Base-by-base conservation (phyloP, 2,797 vertebrate species). In the Melanotaenia maccullochi region DNA sequence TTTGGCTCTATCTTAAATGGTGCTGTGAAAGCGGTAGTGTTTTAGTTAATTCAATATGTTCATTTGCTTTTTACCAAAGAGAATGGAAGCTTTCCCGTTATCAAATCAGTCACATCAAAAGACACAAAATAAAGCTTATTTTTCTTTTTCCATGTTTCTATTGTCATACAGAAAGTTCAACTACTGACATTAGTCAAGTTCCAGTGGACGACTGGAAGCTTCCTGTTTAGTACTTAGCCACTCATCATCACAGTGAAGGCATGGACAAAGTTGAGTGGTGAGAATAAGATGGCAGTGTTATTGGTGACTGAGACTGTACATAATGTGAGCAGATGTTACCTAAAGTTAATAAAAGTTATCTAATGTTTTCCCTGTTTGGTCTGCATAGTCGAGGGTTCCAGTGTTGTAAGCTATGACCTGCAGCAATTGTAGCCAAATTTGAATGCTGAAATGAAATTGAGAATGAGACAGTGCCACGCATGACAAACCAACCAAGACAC, bases 401-500 rank as follows among this genome's bases (percentile, higher is more conserved):
- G n/a, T 49, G n/a, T 49, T 49, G 47, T 49, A 49, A 49, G n/a
- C 47, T 22, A 22, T 22, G n/a, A 49, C n/a, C 22, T 49, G n/a
- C 47, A 49, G 2, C 47, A 49, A 49, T 49, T 49, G 47, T 49
- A n/a, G 20, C 20, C 3, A 49, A 49, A 49, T 22, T 49, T 47
- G 18, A 9, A 42, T 42, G 40, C 40, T 42, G 40, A 42, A 42
- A 42, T 42, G 14, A 25, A 54, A 28, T 55, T 25, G 3, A 16
- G 13, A 55, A 13, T 66, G 38, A 56, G 65, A 56, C 54, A 57
- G 36, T 52, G 49, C 22, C 3, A 51, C 4, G 35, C 38, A 58
- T 47, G 54, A 30, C 56, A 67, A 67, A 47, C 32, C 54, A 44
- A 67, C 65, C 42, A 54, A 67, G 54, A 54, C 4, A 25, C 13